Evolutionary conservation across 2,797 vertebrate species (phyloP), one percentile per base, ranked within the genome.

Genomic region (Gadopsis marmoratus): DNA sequence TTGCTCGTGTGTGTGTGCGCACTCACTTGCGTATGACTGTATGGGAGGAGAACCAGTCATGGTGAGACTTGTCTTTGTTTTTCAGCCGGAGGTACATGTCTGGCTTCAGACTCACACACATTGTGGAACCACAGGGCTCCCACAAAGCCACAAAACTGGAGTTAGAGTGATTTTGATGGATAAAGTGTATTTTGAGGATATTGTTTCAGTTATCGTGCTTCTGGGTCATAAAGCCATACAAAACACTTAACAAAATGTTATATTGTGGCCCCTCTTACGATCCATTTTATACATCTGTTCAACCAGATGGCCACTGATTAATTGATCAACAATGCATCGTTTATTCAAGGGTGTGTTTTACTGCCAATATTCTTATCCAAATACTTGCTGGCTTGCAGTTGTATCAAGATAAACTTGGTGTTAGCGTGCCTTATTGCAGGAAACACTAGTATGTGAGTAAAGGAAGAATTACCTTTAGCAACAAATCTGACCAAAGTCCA

Each of bases 21-120:
- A 2, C 31, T 39, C 35, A 35, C 29, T 51, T 45, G 41, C 26
- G 55, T 62, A 43, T 23, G 55, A 33, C 19, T 48, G 62, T 35
- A 78, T 73, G 53, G 71, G 69, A 72, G 71, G 76, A 79, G 73
- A 79, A 81, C 74, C 55, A 71, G 81, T 79, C 61, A 63, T 4
- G 8, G 33, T 67, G 72, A 82, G 73, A 81, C 74, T 85, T 81
- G 74, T 85, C 74, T 84, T 77, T 86, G 66, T 87, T 85, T 84
- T 84, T 68, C 50, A 78, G 60, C 71, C 59, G 47, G 61, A 81
- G 31, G 56, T 68, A 80, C 64, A 35, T 74, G 77, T 74, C 64
- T 81, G 61, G 68, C 59, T 80, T 78, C 43, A 72, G 69, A 74
- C 61, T 73, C 64, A 51, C 41, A 50, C 45, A 48, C n/a, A 72